These are phyloP conservation scores for Theocolax elegans DNA, from an alignment of 1,140 invertebrate genomes.

Conservation along the genomic window DNA sequence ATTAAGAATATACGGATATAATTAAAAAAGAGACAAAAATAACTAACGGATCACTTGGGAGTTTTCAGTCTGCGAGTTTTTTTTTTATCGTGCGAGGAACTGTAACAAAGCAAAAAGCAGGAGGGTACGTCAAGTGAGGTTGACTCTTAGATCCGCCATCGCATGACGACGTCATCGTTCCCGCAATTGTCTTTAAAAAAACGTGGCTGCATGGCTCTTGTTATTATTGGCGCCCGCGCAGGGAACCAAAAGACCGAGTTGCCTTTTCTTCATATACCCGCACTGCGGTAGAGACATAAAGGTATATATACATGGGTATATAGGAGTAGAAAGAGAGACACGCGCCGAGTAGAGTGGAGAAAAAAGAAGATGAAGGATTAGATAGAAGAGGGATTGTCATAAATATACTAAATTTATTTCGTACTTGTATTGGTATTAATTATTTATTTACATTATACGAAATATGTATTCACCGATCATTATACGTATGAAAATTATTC, in stretches of 20 bases:
- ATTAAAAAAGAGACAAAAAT: neutral
- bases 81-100: neutral
- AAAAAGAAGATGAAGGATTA: neutral
- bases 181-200: conserved; percentile 10
- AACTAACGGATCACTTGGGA: neutral
- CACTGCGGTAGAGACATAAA: conserved; percentile 22
- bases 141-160: neutral
- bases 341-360: neutral
- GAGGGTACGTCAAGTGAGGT: neutral
- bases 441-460: too few relatives aligned
- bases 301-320: neutral
- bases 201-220: neutral
- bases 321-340: neutral
- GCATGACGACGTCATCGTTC: neutral
- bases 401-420: too few relatives aligned
- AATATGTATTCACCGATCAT: too few relatives aligned
- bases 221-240: conserved; percentile 31
- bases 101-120: neutral
- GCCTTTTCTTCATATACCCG: conserved; percentile 58
- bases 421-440: too few relatives aligned
- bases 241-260: conserved; percentile 43
- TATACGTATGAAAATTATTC: too few relatives aligned
- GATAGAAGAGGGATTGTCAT: neutral
- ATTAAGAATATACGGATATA: too few relatives aligned
- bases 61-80: too few relatives aligned